Evolutionary conservation across 2,113 vertebrate genomes (phyloP).

Genomic region (Heteronetta atricapilla): DNA sequence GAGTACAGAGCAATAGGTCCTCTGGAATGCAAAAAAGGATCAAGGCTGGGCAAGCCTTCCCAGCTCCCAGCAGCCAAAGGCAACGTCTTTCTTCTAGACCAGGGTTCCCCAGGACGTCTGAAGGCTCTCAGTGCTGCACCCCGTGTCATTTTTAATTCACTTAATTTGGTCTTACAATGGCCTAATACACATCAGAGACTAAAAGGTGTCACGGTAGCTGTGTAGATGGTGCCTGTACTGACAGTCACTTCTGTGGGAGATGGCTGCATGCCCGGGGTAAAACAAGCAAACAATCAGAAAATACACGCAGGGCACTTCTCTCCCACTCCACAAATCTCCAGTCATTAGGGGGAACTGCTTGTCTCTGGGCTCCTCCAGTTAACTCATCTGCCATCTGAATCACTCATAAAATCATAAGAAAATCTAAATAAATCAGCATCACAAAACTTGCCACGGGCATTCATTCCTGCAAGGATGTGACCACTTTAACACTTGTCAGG

Average conservation of each 20-base stretch:
- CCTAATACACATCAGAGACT: neutral
- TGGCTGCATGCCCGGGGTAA: neutral
- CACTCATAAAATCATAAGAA: neutral
- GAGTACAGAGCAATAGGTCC: neutral
- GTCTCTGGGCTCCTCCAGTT: neutral
- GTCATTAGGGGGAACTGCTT: neutral
- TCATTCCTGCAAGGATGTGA: neutral
- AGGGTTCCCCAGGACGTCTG: neutral
- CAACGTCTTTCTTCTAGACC: neutral
- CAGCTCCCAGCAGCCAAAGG: neutral
- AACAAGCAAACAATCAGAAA: slow-evolving; percentile 18
- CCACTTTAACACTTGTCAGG: slow-evolving; percentile 27
- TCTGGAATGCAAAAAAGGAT: neutral
- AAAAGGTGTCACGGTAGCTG: neutral
- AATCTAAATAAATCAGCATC: slow-evolving; percentile 48
- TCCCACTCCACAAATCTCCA: neutral
- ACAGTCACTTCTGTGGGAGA: neutral
- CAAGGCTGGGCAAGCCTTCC: neutral
- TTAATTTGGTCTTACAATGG: neutral
- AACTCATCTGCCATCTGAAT: neutral
- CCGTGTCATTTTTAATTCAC: neutral
- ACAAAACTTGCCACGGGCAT: neutral
- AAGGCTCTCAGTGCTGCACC: neutral
- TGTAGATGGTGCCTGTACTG: neutral
- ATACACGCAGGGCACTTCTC: neutral